Evolutionary conservation across 2,888 invertebrate genomes (phyloP), one percentile per base, ranked within the genome.

Genomic region (Campopleginae sp.): DNA sequence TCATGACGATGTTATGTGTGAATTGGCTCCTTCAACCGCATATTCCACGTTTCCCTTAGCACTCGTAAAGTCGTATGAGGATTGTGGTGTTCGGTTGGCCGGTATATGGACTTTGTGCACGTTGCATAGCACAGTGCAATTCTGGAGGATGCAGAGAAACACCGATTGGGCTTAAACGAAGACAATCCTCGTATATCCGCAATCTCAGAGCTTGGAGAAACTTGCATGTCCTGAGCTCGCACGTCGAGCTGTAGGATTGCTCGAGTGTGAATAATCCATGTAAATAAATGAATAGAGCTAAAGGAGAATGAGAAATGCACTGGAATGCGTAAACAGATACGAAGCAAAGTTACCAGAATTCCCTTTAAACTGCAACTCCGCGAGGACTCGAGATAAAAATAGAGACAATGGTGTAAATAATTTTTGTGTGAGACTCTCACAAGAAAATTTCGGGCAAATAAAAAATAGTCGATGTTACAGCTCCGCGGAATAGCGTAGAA

Each of bases 141-240:
- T 46, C 42, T 23, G 44, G 44, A 72, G 71, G 19, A 61, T 77
- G 51, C 63, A 68, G 65, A 74, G 19, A 74, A 63, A 42, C 72
- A 72, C 70, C 27, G 44, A 79, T 70, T 51, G 61, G 42, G 46
- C n/a, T 31, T 23, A 7, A 63, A 58, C 31, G 38, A 68, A 76
- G 48, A 72, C 77, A 84, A 80, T 79, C 23, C 48, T 42, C 8
- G 44, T 58, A 46, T n/a, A 77, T 84, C 51, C 33, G 23, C 19
- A 61, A 61, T 71, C 79, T 58, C 48, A 48, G 58, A 66, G 44
- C 42, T 76, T 27, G 19, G 46, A 12, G n/a, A 44, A 46, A 76
- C 61, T 31, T 70, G 75, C 61, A 58, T 54, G 44, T 58, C 44
- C 14, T 44, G 82, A n/a, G 54, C 51, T 77, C 66, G 33, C 65